Evolutionary conservation across 2,113 vertebrate genomes (phyloP).

Genomic region (Agapornis roseicollis): DNA sequence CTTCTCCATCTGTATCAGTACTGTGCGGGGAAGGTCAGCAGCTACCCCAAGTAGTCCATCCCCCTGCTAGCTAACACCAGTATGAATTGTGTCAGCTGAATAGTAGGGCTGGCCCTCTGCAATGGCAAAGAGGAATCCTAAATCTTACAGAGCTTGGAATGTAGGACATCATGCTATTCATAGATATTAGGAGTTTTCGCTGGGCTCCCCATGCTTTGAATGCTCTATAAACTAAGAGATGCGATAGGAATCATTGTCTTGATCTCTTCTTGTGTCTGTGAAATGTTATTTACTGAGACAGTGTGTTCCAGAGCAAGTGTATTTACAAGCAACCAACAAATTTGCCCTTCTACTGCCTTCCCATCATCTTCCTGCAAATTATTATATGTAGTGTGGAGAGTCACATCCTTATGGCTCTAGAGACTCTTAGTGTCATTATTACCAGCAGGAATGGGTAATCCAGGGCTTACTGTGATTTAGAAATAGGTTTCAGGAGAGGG

Average conservation of each 20-base stretch:
- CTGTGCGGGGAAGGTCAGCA: not conserved
- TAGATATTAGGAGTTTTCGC: not conserved
- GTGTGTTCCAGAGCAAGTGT: not conserved
- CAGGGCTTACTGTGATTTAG: not conserved
- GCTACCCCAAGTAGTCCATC: not conserved
- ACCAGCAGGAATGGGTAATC: not conserved
- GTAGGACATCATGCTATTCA: not conserved
- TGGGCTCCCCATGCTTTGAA: not conserved
- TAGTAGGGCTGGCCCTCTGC: not conserved
- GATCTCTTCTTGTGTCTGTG: not conserved
- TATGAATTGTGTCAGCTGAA: not conserved
- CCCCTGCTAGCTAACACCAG: not conserved
- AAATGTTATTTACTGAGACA: not conserved
- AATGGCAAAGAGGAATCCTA: not conserved
- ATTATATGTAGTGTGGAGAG: not conserved
- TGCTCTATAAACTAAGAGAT: not conserved
- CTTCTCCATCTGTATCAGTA: not conserved
- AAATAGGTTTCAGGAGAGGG: not conserved
- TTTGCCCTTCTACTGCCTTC: not conserved
- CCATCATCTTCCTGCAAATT: not conserved
- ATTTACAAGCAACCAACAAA: not conserved
- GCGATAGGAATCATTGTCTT: not conserved
- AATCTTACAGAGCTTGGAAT: not conserved
- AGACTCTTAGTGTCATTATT: not conserved
- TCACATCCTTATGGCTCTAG: not conserved